phyloP scores from a whole-genome alignment of 2,888 invertebrate species.

The Suillia variegata region DNA sequence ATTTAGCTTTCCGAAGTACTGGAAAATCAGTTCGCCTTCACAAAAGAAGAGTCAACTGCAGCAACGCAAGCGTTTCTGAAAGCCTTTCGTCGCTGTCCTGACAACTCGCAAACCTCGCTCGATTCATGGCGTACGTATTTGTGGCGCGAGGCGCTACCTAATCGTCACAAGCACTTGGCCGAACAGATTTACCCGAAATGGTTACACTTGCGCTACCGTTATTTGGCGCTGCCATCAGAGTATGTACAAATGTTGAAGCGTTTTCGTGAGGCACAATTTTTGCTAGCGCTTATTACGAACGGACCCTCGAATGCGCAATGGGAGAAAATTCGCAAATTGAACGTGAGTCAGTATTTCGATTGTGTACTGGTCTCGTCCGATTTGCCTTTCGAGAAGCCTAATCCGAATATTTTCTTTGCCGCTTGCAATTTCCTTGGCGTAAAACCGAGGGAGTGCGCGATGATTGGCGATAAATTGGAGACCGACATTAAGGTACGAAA shows the following conservation, averaged over 20 bases:
- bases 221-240: constrained; percentile 72
- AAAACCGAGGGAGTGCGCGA: constrained; percentile 76
- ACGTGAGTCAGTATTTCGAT: constrained; percentile 76
- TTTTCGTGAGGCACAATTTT: constrained; percentile 72
- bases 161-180: constrained; percentile 74
- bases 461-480: constrained; percentile 88
- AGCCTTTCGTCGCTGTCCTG: constrained; percentile 80
- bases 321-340: constrained; percentile 81
- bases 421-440: constrained; percentile 79
- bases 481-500: constrained; percentile 85
- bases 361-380: constrained; percentile 82
- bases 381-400: constrained; percentile 85
- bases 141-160: constrained; percentile 79
- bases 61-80: constrained; percentile 74
- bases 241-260: constrained; percentile 72
- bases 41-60: constrained; percentile 68
- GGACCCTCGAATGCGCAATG: constrained; percentile 86
- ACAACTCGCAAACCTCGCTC: constrained; percentile 73
- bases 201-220: constrained; percentile 79
- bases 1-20: constrained; percentile 54
- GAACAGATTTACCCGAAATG: constrained; percentile 77
- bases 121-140: constrained; percentile 79
- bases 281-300: constrained; percentile 82
- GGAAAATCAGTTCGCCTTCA: constrained; percentile 70
- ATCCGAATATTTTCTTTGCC: constrained; percentile 79